Percentiles rank a stretch among this genome's conserved stretches.
phyloP scores from a whole-genome alignment of 2,888 invertebrate species.

The Ellobium chinense region DNA sequence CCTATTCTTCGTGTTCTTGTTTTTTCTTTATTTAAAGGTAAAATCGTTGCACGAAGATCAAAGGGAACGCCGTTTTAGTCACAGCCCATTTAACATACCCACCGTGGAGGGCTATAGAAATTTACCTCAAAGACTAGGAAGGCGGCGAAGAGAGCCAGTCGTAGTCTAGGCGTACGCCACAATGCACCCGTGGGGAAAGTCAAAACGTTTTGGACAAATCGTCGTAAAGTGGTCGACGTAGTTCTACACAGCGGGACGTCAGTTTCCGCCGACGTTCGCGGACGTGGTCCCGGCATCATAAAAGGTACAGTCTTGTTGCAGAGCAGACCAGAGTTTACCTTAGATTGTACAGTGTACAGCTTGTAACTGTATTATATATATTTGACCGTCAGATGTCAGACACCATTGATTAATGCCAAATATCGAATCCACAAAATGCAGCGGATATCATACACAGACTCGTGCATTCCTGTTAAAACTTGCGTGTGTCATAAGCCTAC shows the following conservation, averaged over 20 bases:
- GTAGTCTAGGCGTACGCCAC: not conserved
- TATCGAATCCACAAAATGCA: too few species aligned
- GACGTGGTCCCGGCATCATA: too few species aligned
- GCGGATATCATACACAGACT: too few species aligned
- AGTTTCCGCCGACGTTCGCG: not conserved
- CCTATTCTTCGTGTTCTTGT: not conserved
- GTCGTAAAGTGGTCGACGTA: not conserved
- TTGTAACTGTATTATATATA: too few species aligned
- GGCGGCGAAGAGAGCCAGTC: too few species aligned
- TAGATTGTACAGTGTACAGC: too few species aligned
- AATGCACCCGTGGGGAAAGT: not conserved
- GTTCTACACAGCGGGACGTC: slow-evolving; percentile 18
- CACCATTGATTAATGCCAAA: too few species aligned
- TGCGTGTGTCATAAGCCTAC: too few species aligned
- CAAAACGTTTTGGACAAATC: slow-evolving; percentile 16
- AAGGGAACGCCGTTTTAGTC: slow-evolving; percentile 4
- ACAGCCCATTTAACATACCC: slow-evolving; percentile 1
- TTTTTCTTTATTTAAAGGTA: not conserved
- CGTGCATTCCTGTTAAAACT: too few species aligned
- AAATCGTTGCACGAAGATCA: slow-evolving; percentile 16
- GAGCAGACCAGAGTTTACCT: too few species aligned
- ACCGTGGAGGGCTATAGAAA: slow-evolving; percentile 14
- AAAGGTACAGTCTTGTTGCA: too few species aligned
- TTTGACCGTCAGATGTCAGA: too few species aligned
- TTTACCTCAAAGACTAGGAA: not conserved